Conservation (phyloP, 2,888 invertebrate species). For the Lypha dubia region DNA sequence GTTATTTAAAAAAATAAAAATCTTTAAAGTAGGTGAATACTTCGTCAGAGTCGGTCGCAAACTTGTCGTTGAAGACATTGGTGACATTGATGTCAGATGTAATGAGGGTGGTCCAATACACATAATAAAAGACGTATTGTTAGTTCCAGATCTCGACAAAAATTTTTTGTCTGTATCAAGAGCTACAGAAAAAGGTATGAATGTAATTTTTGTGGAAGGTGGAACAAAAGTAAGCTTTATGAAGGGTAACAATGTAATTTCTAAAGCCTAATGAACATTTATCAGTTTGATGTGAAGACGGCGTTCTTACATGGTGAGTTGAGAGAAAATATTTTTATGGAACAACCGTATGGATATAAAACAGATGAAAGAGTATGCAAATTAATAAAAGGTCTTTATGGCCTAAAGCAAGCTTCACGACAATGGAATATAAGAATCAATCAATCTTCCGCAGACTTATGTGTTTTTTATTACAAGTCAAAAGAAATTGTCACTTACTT, state of each 20-base stretch:
- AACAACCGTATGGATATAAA: constrained; percentile 71
- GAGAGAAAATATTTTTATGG: no score
- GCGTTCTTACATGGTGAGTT: constrained; percentile 50
- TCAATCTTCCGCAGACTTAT: constrained; percentile 48
- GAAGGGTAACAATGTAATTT: constrained; percentile 56
- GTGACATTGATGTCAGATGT: constrained; percentile 67
- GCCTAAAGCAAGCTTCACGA: constrained; percentile 67
- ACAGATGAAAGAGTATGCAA: constrained; percentile 66
- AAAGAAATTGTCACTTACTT: no score
- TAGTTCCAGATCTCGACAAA: constrained; percentile 40
- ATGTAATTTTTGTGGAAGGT: constrained; percentile 64
- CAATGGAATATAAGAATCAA: constrained; percentile 64
- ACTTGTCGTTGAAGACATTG: constrained; percentile 61
- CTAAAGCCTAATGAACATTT: constrained; percentile 51
- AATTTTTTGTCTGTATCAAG: constrained; percentile 64
- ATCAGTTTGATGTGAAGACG: constrained; percentile 57
- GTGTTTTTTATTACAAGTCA: no score
- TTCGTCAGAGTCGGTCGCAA: constrained; percentile 65
- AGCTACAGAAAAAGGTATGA: constrained; percentile 56
- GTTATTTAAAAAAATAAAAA: constrained; percentile 37
- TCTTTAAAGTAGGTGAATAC: no score
- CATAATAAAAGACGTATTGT: constrained; percentile 68
- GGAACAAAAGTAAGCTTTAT: constrained; percentile 57
- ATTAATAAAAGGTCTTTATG: constrained; percentile 70
- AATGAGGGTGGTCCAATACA: constrained; percentile 25